A percentile compares a stretch with the other conserved stretches of the same genome.
These are phyloP conservation scores for Diadophis punctatus DNA, from an alignment of 2,113 vertebrate species.

Conservation along the genomic window DNA sequence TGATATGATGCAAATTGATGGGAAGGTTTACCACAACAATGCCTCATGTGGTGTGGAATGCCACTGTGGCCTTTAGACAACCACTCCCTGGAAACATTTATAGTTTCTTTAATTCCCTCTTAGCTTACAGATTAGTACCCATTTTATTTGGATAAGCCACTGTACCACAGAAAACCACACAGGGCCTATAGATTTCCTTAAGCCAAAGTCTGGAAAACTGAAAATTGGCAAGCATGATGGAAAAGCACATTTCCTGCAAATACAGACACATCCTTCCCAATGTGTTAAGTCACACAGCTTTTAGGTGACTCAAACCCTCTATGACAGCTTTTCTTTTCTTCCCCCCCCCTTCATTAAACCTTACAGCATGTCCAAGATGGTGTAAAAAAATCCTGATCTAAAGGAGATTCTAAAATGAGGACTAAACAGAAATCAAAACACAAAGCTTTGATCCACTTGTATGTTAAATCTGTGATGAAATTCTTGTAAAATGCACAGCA, in stretches of 20 bases:
- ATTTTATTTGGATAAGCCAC: constrained; percentile 28
- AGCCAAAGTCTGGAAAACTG: constrained; percentile 1
- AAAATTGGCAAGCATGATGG: constrained; percentile 30
- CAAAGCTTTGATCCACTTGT: not conserved
- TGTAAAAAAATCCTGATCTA: constrained; percentile 25
- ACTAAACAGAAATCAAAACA: not conserved
- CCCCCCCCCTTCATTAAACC: constrained; percentile 9
- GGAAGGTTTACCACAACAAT: constrained; percentile 26
- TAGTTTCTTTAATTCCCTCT: constrained; percentile 32
- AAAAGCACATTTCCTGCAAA: not conserved
- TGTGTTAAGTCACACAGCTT: constrained; percentile 43
- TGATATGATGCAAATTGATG: constrained; percentile 22
- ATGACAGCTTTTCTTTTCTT: constrained; percentile 6
- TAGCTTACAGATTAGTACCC: constrained; percentile 14
- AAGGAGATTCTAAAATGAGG: not conserved
- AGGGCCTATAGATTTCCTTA: constrained; percentile 17
- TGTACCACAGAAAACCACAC: constrained; percentile 31
- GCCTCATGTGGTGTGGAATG: constrained; percentile 28
- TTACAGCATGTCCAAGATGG: constrained; percentile 10
- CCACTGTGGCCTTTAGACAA: constrained; percentile 36
- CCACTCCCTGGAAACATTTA: constrained; percentile 31
- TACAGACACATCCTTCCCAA: not conserved
- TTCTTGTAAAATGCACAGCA: fast-evolving
- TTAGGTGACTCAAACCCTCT: constrained; percentile 7
- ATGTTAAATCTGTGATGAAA: not conserved